Base-by-base conservation (phyloP, 2,113 vertebrate species). In the Pontoporia blainvillei region DNA sequence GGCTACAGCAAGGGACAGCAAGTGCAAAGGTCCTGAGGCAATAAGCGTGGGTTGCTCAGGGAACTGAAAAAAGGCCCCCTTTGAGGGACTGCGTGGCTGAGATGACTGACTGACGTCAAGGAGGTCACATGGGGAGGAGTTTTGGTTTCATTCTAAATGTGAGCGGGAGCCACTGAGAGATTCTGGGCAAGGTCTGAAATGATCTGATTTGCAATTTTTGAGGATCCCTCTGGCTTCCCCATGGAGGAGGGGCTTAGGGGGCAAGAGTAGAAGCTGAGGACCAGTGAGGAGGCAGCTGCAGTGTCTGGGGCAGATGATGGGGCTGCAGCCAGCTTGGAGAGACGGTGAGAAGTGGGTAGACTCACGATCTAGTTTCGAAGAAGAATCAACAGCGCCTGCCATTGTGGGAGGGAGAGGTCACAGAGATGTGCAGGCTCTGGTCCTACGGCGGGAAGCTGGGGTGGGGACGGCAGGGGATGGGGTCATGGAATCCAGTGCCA, bases 81-180 rank as follows among this genome's bases (percentile, higher is more conserved):
- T 10, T 36, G 21, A 61, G 18, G 14, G 14, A 17, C 3, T 2
- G 4, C 2, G 0, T 0, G 1, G 18, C 25, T 49, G 49, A 62
- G 91, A 13, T 86, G 71, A 18, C 52, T 86, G 71, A 18, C 52
- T 52, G 52, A 67, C 54, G 62, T 46, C 6, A 3, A 23, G 25
- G 73, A 76, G 27, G 44, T 46, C 1, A 4, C 29, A 8, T 2
- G 2, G 0, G 0, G 29, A 90, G 39, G 67, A 64, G 8, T 75
- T 91, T 81, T 41, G 0, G 12, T 64, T 91, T 86, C 46, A 72
- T 57, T 76, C 29, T 78, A 52, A 85, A 8, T 64, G 49, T 29
- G 73, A 52, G 2, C 6, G 25, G 12, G 41, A 69, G 36, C 23
- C 2, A 0, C 7, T 31, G 72, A 49, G 27, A 95, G 84, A 52